Base-by-base conservation (phyloP, 2,113 vertebrate genomes). In the Anseranas semipalmata region DNA sequence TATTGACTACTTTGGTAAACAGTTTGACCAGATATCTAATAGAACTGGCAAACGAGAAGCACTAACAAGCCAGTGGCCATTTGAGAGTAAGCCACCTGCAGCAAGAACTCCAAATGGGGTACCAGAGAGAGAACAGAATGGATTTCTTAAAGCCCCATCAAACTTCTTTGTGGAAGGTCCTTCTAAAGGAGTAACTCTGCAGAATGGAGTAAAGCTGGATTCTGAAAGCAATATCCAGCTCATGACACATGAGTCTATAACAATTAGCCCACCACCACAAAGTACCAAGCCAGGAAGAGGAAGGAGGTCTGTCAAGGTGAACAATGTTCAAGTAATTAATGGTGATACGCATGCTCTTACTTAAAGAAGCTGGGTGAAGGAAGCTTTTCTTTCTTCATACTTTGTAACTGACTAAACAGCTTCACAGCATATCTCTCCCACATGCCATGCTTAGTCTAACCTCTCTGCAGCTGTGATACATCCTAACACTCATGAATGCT, bases 271-370 rank as follows among this genome's bases (percentile, higher is more conserved):
- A 89, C 99, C 99, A 97, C 99, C 99, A 79, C 99, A 99, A 98
- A 99, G 95, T 97, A 97, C 97, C 96, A 99, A 99, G 97, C 98
- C 98, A 24, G 99, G 99, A 98, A 98, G 98, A 98, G 98, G 99
- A 98, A 99, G 99, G 97, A 98, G 98, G 97, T 98, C 97, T 93
- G 96, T 98, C 97, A 99, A 99, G 99, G 99, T 99, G 99, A 99
- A 98, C 78, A 92, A 76, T 85, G 71, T 97, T 97, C 83, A 79
- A 96, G 46, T 95, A 68, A 87, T 85, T 94, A 63, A 89, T 96
- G 75, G 78, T 94, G 75, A 95, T 95, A 84, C 93, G 97, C 96
- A 98, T 98, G 97, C 67, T 84, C 4, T 90, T 89, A 58, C 56
- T 91, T 82, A 28, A 35, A 70, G n/a, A 97, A 98, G 82, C 94